phyloP scores from a whole-genome alignment of 2,113 vertebrate genomes.

The Penelope pileata region DNA sequence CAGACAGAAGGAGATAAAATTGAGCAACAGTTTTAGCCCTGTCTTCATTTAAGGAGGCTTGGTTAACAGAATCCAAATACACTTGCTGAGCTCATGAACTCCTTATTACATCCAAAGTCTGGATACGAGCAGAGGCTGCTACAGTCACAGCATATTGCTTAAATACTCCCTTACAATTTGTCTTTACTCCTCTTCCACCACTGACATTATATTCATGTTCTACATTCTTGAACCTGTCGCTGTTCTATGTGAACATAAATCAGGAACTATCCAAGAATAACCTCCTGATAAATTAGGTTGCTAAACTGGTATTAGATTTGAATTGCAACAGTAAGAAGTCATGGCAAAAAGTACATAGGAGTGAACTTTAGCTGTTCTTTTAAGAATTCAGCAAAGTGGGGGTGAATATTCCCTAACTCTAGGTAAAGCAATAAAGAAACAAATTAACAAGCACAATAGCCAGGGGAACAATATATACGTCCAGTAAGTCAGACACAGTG shows the following conservation, averaged over 20 bases:
- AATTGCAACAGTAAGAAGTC: not conserved
- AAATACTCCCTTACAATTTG: not conserved
- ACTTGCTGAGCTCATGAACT: not conserved
- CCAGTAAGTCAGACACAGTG: slow-evolving; percentile 17
- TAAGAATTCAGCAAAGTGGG: not conserved
- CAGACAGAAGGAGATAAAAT: not conserved
- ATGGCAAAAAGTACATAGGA: not conserved
- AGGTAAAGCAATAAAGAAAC: slow-evolving; percentile 46
- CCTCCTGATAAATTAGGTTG: not conserved
- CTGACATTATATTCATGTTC: not conserved
- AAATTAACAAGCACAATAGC: slow-evolving; percentile 33
- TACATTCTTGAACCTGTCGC: not conserved
- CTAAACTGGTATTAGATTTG: not conserved
- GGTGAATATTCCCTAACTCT: not conserved
- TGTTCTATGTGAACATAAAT: not conserved
- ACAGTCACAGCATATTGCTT: not conserved
- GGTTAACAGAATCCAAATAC: not conserved
- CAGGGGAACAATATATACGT: not conserved
- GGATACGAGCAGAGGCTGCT: not conserved
- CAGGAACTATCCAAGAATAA: not conserved
- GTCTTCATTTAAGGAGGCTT: not conserved
- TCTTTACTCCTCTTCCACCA: not conserved
- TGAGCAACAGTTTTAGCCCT: not conserved
- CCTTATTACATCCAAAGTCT: not conserved
- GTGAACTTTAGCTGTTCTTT: not conserved